Evolutionary conservation across 2,888 invertebrate species (phyloP).

Genomic region (Ariolimax columbianus): DNA sequence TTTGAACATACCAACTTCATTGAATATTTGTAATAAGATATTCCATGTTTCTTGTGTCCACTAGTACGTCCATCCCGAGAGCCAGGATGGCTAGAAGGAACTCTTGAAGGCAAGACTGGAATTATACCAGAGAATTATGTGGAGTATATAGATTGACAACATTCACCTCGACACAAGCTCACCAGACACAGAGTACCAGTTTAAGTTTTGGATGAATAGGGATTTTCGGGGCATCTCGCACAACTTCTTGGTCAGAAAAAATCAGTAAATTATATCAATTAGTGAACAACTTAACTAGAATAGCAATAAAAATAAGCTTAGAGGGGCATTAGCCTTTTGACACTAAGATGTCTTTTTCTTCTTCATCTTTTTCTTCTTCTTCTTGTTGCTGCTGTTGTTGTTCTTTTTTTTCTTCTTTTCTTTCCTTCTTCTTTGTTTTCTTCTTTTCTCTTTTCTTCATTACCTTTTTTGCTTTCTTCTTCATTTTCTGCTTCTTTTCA

Average conservation of each 20-base stretch:
- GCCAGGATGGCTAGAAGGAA: constrained; percentile 98
- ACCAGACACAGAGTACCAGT: neutral
- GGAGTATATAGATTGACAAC: constrained; percentile 81
- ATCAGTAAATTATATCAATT: neutral
- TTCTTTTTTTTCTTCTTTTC: too few species aligned
- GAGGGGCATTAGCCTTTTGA: too few species aligned
- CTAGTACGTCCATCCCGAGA: constrained; percentile 92
- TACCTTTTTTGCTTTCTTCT: too few species aligned
- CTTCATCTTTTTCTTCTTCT: too few species aligned
- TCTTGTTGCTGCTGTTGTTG: too few species aligned
- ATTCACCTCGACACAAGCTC: neutral
- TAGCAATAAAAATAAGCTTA: neutral
- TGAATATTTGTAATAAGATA: neutral
- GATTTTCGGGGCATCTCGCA: neutral
- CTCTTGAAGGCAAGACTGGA: constrained; percentile 91
- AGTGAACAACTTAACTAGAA: too few species aligned
- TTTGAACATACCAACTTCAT: too few species aligned
- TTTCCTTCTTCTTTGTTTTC: too few species aligned
- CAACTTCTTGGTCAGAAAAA: too few species aligned
- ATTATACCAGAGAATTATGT: constrained; percentile 98
- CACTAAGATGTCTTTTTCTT: too few species aligned
- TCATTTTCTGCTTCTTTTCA: too few species aligned
- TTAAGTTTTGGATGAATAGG: neutral
- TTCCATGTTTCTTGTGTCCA: constrained; percentile 66
- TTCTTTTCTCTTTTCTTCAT: too few species aligned